A percentile compares a stretch with the other conserved stretches of the same genome.
Conservation (phyloP, 2,888 invertebrate genomes). For the Cylindroiulus punctatus region DNA sequence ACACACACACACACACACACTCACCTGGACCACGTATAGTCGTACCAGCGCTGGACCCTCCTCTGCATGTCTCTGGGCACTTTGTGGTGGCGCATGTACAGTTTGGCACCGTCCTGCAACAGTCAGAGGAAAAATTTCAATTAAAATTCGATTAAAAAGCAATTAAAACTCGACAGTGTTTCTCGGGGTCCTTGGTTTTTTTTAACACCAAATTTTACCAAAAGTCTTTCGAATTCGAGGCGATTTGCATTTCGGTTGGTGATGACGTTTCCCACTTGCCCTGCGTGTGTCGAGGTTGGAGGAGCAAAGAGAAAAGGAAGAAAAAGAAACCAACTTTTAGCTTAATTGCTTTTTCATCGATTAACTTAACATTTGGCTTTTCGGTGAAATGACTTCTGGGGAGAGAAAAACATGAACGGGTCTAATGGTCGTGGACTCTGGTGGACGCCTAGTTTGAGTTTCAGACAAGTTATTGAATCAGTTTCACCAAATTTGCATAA, state of each 20-base stretch:
- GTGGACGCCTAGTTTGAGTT: too few species aligned
- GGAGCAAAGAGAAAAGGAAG: not conserved
- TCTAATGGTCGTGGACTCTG: too few species aligned
- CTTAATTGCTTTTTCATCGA: not conserved
- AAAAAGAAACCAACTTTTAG: not conserved
- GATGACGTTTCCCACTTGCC: slow-evolving; percentile 97
- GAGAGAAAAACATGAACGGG: too few species aligned
- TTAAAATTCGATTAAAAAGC: not conserved
- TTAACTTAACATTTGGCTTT: not conserved
- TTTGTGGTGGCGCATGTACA: slow-evolving; percentile 97
- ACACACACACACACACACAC: too few species aligned
- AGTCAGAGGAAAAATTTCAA: not conserved
- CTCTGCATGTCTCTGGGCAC: slow-evolving; percentile 95
- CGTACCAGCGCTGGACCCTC: slow-evolving; percentile 95
- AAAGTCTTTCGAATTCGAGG: slow-evolving; percentile 90
- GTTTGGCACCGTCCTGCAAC: slow-evolving; percentile 86
- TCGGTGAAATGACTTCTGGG: too few species aligned
- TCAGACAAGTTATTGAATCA: too few species aligned
- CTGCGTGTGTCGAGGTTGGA: slow-evolving; percentile 66
- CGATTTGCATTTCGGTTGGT: slow-evolving; percentile 96
- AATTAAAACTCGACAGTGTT: not conserved
- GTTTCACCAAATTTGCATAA: too few species aligned
- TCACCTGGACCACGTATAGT: slow-evolving; percentile 93
- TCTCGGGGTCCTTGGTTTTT: not conserved
- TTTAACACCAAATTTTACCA: slow-evolving; percentile 68